Evolutionary conservation across 2,888 invertebrate species (phyloP), one percentile per base, ranked within the genome.

Genomic region (Drosophila neutralis): DNA sequence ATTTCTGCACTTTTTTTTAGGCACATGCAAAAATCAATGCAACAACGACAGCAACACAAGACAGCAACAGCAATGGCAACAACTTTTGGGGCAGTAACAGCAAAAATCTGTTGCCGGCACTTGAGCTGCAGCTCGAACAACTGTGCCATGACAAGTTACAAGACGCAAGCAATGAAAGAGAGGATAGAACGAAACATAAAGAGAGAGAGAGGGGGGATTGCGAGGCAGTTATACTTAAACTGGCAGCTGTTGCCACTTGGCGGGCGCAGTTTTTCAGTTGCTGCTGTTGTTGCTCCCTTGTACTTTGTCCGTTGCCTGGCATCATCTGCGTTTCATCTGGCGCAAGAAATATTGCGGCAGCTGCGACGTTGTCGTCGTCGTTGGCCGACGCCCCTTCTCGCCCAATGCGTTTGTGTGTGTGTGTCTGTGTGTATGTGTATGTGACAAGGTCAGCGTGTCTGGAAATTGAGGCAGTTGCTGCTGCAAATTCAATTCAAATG

Each of bases 311-410:
- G n/a, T 31, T 59, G 66, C 49, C 82, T 71, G 87, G 91, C 92
- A 91, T 90, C 92, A 92, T 91, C 92, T 92, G 92, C 82, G 89
- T 91, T 91, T 92, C 92, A 92, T 92, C 92, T 92, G 92, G 91
- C 89, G 84, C 83, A 91, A 91, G 91, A 91, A 90, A 91, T 91
- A 91, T 91, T 89, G 89, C 89, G 83, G 87, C 88, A 91, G 91
- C 91, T 84, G 84, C 72, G 83, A 81, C 91, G 80, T 68, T 56
- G 56, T 54, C 54, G 54, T 24, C 45, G 45, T 45, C 58, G 58
- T 67, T 78, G 72, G 77, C 76, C 73, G 62, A 74, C 83, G 79
- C 77, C 83, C 73, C 62, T 76, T 69, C 64, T 54, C 53, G 40
- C 64, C 13, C 13, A 15, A 7, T 56, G 15, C 40, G 1, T 65